Evolutionary conservation across 2,888 invertebrate genomes (phyloP), one percentile per base, ranked within the genome.

Genomic region (Netelia virgata): DNA sequence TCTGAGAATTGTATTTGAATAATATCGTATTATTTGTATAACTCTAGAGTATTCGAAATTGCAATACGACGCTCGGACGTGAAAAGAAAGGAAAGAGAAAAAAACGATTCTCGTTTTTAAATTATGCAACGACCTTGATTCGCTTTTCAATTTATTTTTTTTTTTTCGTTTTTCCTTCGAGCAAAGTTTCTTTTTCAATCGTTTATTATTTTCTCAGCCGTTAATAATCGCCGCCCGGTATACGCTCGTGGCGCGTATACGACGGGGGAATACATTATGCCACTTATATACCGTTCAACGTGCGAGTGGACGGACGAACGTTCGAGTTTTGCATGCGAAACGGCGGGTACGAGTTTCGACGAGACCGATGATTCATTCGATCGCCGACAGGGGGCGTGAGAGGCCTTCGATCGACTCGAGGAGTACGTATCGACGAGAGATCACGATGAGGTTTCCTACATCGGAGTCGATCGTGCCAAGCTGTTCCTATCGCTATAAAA

Each of bases 321-420:
- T 61, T 72, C 47, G 68, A 61, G 76, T 68, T 80, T 80, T 76
- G 66, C 76, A 73, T 72, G 68, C 68, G 72, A 80, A 80, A 72
- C 47, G 53, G 9, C 74, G 8, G 14, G 53, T 14, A n/a, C 61
- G 57, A 76, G 64, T 64, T 72, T 59, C 23, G 18, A 47, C 23
- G 18, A 47, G 16, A 64, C 36, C 18, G 70, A 79, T 83, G 75
- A 83, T 83, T 83, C 75, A 83, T 59, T 36, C 9, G 73, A 78
- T 36, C 53, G 63, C 72, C 41, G 72, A 66, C 36, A 55, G 18
- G 72, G 63, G 36, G 16, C 59, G 47, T 57, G 61, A 50, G 28
- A 73, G 47, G 61, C 61, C 28, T 73, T 73, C 47, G 73, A 23
- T 73, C 20, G 20, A 23, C 18, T 66, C 18, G 43, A 47, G 41